Base-by-base conservation (phyloP, 2,888 invertebrate species). In the Ornithoptera priamus region DNA sequence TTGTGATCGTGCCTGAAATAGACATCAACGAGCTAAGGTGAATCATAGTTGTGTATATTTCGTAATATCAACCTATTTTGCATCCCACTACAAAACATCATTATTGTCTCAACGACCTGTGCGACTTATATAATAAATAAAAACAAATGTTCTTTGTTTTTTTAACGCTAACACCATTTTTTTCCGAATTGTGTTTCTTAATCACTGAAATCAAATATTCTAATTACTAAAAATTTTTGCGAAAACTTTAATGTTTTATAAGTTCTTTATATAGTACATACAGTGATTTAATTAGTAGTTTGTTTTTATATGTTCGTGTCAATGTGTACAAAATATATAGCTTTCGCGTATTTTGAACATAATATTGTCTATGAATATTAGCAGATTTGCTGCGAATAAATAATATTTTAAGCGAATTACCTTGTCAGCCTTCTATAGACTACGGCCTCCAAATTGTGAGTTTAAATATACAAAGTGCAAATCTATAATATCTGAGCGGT, bases 321-420 rank as follows among this genome's bases (percentile, higher is more conserved):
- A 46, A 46, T 15, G 2, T 15, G 46, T 46, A 46, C 46, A 46
- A 46, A 46, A 42, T 42, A 12, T 46, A 46, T 12, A 42, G 15
- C 15, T 46, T 46, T 46, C 46, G 46, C 46, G 46, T 56, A 10
- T 8, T 22, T 58, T 22, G 10, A 58, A 58, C 57, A 22, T n/a
- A 24, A 58, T 20, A 58, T 22, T 58, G 22, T 58, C 20, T 58
- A 58, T 20, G 56, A 56, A 58, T 24, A 24, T 22, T 53, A 53
- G 53, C 53, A n/a, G 24, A 64, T 63, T 59, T 50, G 46, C 59
- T 53, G 75, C 64, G 75, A 76, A 71, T 68, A 62, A 64, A 53
- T 67, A 72, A 72, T 72, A 76, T 80, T 84, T 81, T 80, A 81
- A 75, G 77, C 77, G 84, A 83, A 85, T 84, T 75, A 75, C 71